Evolutionary conservation across 53 echinoderm and acorn worm genomes (phyloP).

Genomic region (Paelopatides confundens): DNA sequence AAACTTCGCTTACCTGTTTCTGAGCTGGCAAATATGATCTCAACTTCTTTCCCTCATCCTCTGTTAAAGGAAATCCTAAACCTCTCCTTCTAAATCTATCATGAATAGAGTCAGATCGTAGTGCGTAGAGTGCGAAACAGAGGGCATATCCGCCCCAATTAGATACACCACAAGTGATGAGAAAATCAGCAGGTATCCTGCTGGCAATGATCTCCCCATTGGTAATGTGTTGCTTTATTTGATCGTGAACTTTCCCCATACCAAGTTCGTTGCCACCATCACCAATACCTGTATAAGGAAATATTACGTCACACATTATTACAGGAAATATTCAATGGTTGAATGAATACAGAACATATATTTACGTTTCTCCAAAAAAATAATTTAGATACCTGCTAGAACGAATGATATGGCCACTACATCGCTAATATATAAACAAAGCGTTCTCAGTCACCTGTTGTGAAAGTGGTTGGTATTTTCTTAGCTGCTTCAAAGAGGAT

Average conservation of each 20-base stretch:
- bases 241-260: slow-evolving; percentile 84
- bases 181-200: slow-evolving; percentile 59
- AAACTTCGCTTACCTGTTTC: slow-evolving; percentile 59
- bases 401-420: too few relatives aligned
- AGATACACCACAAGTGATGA: slow-evolving; percentile 78
- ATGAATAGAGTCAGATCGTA: slow-evolving; percentile 80
- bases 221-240: slow-evolving; percentile 57
- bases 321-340: too few relatives aligned
- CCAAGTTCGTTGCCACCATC: slow-evolving; percentile 85
- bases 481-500: slow-evolving; percentile 76
- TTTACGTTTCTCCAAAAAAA: too few relatives aligned
- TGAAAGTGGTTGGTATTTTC: slow-evolving; percentile 69
- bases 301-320: too few relatives aligned
- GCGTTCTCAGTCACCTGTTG: slow-evolving; percentile 66
- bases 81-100: slow-evolving; percentile 77
- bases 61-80: slow-evolving; percentile 72
- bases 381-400: too few relatives aligned
- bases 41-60: slow-evolving; percentile 51
- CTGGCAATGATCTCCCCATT: slow-evolving; percentile 66
- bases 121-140: slow-evolving; percentile 71
- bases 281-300: slow-evolving; percentile 64
- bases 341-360: too few relatives aligned
- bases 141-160: slow-evolving; percentile 95
- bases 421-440: too few relatives aligned
- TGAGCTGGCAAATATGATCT: slow-evolving; percentile 55